Evolutionary conservation across 2,888 invertebrate species (phyloP).

Genomic region (Noctuana brunneofusca): DNA sequence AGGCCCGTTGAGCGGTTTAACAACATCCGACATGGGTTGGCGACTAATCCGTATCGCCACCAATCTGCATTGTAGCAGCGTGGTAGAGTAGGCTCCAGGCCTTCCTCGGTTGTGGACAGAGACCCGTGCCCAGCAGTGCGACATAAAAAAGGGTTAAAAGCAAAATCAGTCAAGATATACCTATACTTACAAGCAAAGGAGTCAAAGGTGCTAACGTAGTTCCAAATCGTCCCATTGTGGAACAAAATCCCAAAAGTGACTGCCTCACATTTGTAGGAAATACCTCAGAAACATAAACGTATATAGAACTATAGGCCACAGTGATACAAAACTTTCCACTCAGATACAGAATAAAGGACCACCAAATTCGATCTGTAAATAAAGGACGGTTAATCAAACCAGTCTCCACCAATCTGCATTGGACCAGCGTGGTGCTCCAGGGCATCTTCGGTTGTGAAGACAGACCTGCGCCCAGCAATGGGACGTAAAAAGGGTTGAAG

Average conservation of each 20-base stretch:
- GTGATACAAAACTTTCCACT: conserved; percentile 22
- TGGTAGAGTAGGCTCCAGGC: too few species aligned
- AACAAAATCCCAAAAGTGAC: conserved; percentile 80
- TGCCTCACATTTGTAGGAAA: conserved; percentile 48
- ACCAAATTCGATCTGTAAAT: conserved; percentile 15
- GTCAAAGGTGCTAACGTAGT: conserved; percentile 81
- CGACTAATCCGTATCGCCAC: too few species aligned
- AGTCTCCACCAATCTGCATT: not conserved
- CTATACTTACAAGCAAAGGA: conserved; percentile 47
- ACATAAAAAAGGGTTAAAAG: too few species aligned
- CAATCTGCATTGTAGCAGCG: too few species aligned
- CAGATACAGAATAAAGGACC: conserved; percentile 8
- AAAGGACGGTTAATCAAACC: not conserved
- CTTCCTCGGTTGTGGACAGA: too few species aligned
- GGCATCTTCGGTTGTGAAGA: too few species aligned
- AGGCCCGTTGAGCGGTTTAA: too few species aligned
- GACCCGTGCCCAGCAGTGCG: too few species aligned
- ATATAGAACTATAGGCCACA: conserved; percentile 14
- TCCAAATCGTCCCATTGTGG: conserved; percentile 81
- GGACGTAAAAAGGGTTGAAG: too few species aligned
- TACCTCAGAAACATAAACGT: conserved; percentile 27
- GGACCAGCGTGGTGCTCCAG: not conserved
- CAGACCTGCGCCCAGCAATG: too few species aligned
- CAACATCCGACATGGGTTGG: too few species aligned
- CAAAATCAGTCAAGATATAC: not conserved